Base-by-base conservation (phyloP, 2,888 invertebrate genomes). In the Drosophila pseudotalamancana region DNA sequence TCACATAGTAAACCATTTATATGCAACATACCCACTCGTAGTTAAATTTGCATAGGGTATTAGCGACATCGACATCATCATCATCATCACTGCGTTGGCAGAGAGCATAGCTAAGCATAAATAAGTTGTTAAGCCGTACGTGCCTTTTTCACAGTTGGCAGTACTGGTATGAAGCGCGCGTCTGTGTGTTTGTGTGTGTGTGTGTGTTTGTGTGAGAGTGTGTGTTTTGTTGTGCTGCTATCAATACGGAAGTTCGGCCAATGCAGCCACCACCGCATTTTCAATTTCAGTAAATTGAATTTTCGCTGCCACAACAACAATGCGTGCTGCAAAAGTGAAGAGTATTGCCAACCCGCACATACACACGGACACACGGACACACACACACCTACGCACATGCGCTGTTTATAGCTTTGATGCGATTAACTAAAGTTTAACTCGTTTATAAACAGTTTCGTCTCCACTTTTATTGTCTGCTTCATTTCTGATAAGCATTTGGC, bases 91-190 rank as follows among this genome's bases (percentile, higher is more conserved):
- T 39, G 50, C 43, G 53, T 31, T 49, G 50, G 48, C 21, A 37
- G 40, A 37, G 40, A 29, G 71, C 75, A 79, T 64, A 64, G 83
- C 80, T 76, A 72, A 79, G 81, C 87, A 81, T 83, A 81, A 87
- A 82, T 87, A 82, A 87, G 82, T 87, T 87, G 85, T 82, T 81
- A 84, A 82, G 82, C 87, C 81, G 65, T 72, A 87, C 87, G 87
- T 82, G 82, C 81, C 62, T 70, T 59, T 71, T 59, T 57, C 74
- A 64, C 72, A 74, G 64, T 67, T 72, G 60, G 79, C 78, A 76
- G 76, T 73, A 53, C 80, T 74, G 81, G 23, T 46, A 16, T 19
- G 34, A 25, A 27, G 27, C 37, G 49, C 49, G 27, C 27, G 6
- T 37, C 19, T 25, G 16, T 32, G 6, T 55, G 16, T 42, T 42